Evolutionary conservation across 1,140 invertebrate genomes (phyloP), one percentile per base, ranked within the genome.

Genomic region (Littorina saxatilis): DNA sequence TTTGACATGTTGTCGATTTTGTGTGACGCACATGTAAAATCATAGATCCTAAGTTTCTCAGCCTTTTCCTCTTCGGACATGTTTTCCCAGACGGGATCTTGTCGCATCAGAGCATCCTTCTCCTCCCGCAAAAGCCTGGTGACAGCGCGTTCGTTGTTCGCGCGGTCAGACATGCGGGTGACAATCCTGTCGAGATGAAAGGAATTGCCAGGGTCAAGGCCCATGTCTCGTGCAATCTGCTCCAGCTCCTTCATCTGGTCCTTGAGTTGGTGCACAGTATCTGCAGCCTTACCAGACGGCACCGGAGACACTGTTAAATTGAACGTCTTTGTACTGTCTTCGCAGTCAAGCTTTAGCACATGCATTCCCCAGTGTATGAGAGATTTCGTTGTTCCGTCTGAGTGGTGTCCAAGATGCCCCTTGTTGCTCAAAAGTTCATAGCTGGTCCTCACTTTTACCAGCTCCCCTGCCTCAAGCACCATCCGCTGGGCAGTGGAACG

Each of bases 341-440:
- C 61, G 40, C 40, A 37, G 37, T 55, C 55, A 9, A 79, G 52
- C 29, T 82, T 79, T 2, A 82, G 35, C 17, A 52, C 75, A 79
- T 73, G 75, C 15, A 50, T 52, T 43, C 75, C 75, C 61, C 50
- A 79, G 37, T 82, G 81, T 17, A 82, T 70, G 2, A 79, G 32
- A 37, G 50, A 52, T 55, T 82, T 82, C 15, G 81, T 82, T 9
- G 81, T 79, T 35, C 81, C 76, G 55, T 82, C 81, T 70, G 75
- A 78, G 15, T 82, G 81, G 43, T 82, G 75, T 20, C 66, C 37
- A 23, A 82, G 27, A 4, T 27, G 29, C 13, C 70, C 29, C 32
- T 79, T 50, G 15, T 58, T 23, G 35, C 15, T 70, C 2, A 66
- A 27, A 29, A 79, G 29, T 70, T 82, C 75, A 79, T 73, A 70